Evolutionary conservation across 2,113 vertebrate genomes (phyloP).

Genomic region (Myrmecophaga tridactyla): DNA sequence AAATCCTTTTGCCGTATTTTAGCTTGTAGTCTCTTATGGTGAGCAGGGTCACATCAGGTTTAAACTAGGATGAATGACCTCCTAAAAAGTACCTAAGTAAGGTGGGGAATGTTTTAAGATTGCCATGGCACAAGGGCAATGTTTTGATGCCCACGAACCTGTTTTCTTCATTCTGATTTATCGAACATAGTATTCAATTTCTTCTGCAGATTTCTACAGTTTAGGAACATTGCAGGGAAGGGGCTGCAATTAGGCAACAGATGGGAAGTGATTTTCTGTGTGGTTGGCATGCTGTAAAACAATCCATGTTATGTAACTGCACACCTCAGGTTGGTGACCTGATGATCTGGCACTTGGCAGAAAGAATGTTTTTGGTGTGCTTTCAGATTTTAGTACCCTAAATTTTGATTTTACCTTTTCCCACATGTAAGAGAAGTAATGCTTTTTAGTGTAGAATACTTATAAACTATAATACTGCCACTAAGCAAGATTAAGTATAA

Average conservation of each 20-base stretch:
- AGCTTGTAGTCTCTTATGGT: constrained; percentile 27
- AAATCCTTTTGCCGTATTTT: constrained; percentile 51
- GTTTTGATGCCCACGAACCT: neutral
- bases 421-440: neutral
- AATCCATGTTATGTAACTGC: neutral
- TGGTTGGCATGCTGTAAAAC: neutral
- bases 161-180: neutral
- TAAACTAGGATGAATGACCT: constrained; percentile 20
- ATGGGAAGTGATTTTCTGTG: neutral
- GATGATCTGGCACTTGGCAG: neutral
- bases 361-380: neutral
- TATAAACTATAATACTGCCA: neutral
- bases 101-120: neutral
- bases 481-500: neutral
- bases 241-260: neutral
- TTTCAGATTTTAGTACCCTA: neutral
- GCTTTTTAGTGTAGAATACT: neutral
- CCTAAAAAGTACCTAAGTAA: neutral
- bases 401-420: neutral
- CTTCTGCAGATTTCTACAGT: neutral
- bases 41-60: constrained; percentile 33
- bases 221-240: neutral
- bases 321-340: neutral
- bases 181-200: neutral
- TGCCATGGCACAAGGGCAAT: neutral